A percentile compares a stretch with the other conserved stretches of the same genome.
phyloP scores from a whole-genome alignment of 2,888 invertebrate genomes.

The Limnephilus auricula region DNA sequence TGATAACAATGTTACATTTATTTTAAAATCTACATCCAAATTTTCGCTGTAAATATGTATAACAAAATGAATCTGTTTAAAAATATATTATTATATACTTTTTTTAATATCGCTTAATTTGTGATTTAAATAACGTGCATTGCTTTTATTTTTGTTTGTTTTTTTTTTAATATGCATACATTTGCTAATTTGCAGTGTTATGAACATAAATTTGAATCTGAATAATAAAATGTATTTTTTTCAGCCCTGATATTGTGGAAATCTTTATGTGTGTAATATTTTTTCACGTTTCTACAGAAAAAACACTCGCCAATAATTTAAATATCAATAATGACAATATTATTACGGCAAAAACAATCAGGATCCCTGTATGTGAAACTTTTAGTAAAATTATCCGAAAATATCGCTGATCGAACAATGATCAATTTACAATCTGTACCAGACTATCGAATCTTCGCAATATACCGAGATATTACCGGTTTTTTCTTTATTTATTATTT shows the following conservation, averaged over 20 bases:
- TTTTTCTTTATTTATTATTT: background rate
- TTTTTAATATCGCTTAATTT: background rate
- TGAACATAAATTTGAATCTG: background rate
- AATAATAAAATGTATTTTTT: background rate
- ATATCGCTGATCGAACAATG: no score
- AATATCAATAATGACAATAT: background rate
- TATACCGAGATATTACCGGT: no score
- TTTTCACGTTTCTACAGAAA: background rate
- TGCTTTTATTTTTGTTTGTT: background rate
- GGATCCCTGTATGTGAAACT: no score
- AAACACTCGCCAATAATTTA: background rate
- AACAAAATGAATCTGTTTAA: no score
- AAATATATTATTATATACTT: no score
- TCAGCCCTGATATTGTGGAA: conserved; percentile 11
- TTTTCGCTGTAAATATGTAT: no score
- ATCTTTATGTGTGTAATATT: background rate
- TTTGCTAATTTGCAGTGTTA: background rate
- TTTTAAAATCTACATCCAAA: no score
- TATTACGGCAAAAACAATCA: no score
- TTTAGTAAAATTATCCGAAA: no score
- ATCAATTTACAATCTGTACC: no score
- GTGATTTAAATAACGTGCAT: background rate
- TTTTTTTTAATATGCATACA: background rate
- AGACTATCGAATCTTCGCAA: no score
- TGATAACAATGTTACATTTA: no score